Evolutionary conservation across 2,113 vertebrate species (phyloP).

Genomic region (Atlantisia rogersi): DNA sequence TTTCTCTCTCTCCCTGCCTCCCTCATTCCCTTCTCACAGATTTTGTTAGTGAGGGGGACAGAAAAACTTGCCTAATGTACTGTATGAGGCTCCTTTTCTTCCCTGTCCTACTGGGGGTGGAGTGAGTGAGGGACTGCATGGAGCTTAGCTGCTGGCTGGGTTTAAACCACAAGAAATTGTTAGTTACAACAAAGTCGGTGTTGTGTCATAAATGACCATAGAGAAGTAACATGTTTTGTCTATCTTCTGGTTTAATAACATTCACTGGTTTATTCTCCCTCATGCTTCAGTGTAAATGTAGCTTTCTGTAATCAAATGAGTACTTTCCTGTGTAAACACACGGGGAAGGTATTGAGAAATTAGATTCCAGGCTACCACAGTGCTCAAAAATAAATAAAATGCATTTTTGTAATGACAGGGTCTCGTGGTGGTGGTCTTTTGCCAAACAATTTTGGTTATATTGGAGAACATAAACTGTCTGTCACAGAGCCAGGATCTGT

Average conservation of each 20-base stretch:
- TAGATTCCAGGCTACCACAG: not conserved
- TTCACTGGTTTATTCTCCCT: not conserved
- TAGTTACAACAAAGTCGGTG: not conserved
- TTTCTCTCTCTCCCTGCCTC: not conserved
- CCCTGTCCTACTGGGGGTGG: fast-evolving
- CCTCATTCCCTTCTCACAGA: not conserved
- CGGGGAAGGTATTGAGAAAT: not conserved
- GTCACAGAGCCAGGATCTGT: not conserved
- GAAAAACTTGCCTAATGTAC: not conserved
- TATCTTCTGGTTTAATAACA: not conserved
- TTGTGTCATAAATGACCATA: not conserved
- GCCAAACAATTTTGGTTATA: not conserved
- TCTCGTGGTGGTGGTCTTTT: not conserved
- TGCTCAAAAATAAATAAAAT: not conserved
- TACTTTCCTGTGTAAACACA: not conserved
- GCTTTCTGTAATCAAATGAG: not conserved
- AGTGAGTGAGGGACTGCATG: fast-evolving
- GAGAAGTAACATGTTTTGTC: not conserved
- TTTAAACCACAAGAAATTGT: not conserved
- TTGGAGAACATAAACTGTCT: not conserved
- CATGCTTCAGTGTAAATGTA: not conserved
- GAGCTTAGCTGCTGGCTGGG: not conserved
- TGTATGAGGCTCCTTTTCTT: not conserved
- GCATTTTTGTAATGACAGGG: not conserved
- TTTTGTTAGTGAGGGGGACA: not conserved